Evolutionary conservation across 2,113 vertebrate species (phyloP).

Genomic region (Oryzias javanicus): DNA sequence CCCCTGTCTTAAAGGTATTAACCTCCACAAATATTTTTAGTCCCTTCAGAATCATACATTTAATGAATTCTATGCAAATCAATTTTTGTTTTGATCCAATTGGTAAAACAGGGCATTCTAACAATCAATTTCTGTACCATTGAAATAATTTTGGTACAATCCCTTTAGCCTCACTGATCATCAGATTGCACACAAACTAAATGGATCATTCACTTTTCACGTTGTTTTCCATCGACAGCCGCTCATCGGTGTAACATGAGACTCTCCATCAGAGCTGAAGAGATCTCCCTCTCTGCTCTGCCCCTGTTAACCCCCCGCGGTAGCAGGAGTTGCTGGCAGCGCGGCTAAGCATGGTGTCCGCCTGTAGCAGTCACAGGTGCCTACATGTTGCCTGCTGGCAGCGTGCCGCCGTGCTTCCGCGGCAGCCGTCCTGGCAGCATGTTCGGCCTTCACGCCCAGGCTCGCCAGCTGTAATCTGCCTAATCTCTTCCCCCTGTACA

Average conservation of each 20-base stretch:
- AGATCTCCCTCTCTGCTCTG: not conserved
- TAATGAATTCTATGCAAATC: too few relatives aligned
- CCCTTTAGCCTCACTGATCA: too few relatives aligned
- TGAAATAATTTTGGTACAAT: too few relatives aligned
- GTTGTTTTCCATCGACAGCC: not conserved
- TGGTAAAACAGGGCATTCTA: too few relatives aligned
- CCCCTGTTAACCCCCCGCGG: slow-evolving; percentile 48
- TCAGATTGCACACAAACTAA: not conserved
- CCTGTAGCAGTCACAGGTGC: slow-evolving; percentile 76
- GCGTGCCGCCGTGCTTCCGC: slow-evolving; percentile 62
- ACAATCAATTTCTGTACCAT: too few relatives aligned
- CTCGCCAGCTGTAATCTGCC: slow-evolving; percentile 66
- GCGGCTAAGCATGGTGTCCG: slow-evolving; percentile 51
- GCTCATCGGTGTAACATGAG: slow-evolving; percentile 1
- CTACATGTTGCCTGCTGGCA: slow-evolving; percentile 78
- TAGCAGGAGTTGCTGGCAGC: slow-evolving; percentile 54
- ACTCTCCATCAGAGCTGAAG: slow-evolving; percentile 12
- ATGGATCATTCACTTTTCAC: not conserved
- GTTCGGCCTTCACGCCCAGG: slow-evolving; percentile 35
- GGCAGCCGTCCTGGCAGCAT: slow-evolving; percentile 73
- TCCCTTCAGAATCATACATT: too few relatives aligned
- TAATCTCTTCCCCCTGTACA: slow-evolving; percentile 52
- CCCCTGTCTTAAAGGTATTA: too few relatives aligned
- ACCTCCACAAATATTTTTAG: too few relatives aligned
- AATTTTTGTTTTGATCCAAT: too few relatives aligned